Evolutionary conservation across 2,113 vertebrate species (phyloP), one percentile per base, ranked within the genome.

Genomic region (Mirza zaza): DNA sequence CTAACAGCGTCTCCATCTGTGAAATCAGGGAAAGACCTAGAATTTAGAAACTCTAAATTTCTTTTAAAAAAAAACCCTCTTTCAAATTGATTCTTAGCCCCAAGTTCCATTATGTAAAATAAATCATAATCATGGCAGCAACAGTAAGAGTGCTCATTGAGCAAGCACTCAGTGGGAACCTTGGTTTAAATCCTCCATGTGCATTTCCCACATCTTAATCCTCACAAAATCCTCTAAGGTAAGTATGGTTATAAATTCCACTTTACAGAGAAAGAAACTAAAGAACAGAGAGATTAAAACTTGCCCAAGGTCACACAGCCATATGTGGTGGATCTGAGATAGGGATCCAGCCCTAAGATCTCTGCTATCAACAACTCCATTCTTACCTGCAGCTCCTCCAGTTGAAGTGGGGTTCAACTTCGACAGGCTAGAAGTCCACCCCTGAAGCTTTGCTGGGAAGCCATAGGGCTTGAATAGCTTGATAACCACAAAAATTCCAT

Each of bases 11-110:
- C 32, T 11, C 4, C 5, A 6, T 57, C 48, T 88, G 2, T 67
- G 21, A 89, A 91, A 65, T 52, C 55, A 25, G 4, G 12, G 18
- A 7, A 77, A 96, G 57, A 95, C 75, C 20, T 71, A 73, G 52
- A 61, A 61, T 12, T 42, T 17, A 0, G 9, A 68, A 18, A 4
- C 57, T 63, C 25, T 86, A 9, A 65, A 90, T 42, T 34, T 80
- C 86, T 36, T 21, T 36, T 6, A 21, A 83, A 86, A 65, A 70
- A 57, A 65, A 5, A n/a, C n/a, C n/a, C 2, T 2, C 3, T 21
- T 90, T 68, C 70, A 68, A 92, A 55, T 65, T 8, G 73, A 20
- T 63, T 80, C 34, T 94, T 88, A n/a, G 20, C n/a, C 42, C 17
- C 52, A 96, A 65, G 34, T 61, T 75, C 67, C 48, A 87, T 39